Evolutionary conservation across 2,888 invertebrate genomes (phyloP).

Genomic region (Zaprionus obscuricornis): DNA sequence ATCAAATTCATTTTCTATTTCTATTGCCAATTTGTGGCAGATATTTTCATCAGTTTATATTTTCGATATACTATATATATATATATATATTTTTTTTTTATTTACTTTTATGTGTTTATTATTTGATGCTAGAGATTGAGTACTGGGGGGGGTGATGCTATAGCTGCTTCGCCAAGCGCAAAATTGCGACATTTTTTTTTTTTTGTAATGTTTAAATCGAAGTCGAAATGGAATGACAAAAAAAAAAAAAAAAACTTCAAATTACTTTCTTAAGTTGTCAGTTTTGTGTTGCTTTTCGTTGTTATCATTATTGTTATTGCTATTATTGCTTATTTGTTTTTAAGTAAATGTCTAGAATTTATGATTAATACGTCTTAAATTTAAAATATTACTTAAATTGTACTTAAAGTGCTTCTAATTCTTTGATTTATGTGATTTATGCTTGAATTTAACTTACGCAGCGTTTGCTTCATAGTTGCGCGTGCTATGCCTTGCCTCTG

Average conservation of each 20-base stretch:
- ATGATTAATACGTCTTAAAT: too few relatives aligned
- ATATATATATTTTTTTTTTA: conserved; percentile 60
- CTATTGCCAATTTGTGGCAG: conserved; percentile 49
- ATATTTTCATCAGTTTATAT: conserved; percentile 9
- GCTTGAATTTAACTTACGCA: too few relatives aligned
- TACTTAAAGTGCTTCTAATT: too few relatives aligned
- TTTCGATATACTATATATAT: conserved; percentile 26
- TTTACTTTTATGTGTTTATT: conserved; percentile 79
- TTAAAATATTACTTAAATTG: too few relatives aligned
- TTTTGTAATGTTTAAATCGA: neutral
- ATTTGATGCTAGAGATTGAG: conserved; percentile 65
- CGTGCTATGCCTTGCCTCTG: too few relatives aligned
- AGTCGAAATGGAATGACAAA: neutral
- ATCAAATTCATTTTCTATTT: conserved; percentile 61
- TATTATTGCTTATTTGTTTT: too few relatives aligned
- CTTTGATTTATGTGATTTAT: too few relatives aligned
- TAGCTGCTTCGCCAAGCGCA: conserved; percentile 59
- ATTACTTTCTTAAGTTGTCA: too few relatives aligned
- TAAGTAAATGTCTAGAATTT: too few relatives aligned
- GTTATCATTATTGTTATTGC: too few relatives aligned
- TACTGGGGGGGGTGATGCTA: conserved; percentile 37
- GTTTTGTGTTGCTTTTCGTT: conserved; percentile 26
- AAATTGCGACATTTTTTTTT: conserved; percentile 63
- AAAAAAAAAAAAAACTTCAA: too few relatives aligned
- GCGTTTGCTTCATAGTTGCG: too few relatives aligned